Evolutionary conservation across 1,140 invertebrate genomes (phyloP).

Genomic region (Cherax destructor): DNA sequence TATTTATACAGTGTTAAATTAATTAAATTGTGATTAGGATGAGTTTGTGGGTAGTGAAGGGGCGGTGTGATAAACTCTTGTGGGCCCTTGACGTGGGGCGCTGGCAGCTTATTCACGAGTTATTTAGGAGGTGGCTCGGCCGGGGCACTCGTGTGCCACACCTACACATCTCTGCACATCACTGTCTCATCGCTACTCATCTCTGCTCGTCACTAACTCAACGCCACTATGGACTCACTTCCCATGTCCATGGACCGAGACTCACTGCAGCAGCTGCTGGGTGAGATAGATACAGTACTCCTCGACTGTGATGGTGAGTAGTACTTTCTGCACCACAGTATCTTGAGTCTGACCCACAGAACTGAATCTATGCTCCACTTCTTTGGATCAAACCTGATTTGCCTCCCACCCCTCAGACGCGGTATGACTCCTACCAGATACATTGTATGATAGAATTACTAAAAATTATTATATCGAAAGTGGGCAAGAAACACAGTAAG

Average conservation of each 20-base stretch:
- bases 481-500: too few species aligned
- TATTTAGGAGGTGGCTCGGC: not conserved
- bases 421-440: too few species aligned
- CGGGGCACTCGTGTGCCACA: not conserved
- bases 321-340: too few species aligned
- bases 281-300: constrained; percentile 48
- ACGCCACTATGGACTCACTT: constrained; percentile 18
- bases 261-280: constrained; percentile 50
- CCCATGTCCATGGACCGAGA: constrained; percentile 56
- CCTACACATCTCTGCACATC: not conserved
- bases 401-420: too few species aligned
- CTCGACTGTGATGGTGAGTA: constrained; percentile 59
- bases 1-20: too few species aligned
- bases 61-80: not conserved
- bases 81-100: not conserved
- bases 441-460: too few species aligned
- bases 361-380: too few species aligned
- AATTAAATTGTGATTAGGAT: not conserved
- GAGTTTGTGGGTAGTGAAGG: not conserved
- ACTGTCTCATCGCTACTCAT: not conserved
- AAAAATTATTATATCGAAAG: too few species aligned
- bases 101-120: constrained; percentile 2
- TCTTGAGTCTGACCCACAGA: too few species aligned
- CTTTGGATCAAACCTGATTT: too few species aligned
- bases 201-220: not conserved